Conservation (phyloP, 2,113 vertebrate species). For the Ictalurus punctatus region DNA sequence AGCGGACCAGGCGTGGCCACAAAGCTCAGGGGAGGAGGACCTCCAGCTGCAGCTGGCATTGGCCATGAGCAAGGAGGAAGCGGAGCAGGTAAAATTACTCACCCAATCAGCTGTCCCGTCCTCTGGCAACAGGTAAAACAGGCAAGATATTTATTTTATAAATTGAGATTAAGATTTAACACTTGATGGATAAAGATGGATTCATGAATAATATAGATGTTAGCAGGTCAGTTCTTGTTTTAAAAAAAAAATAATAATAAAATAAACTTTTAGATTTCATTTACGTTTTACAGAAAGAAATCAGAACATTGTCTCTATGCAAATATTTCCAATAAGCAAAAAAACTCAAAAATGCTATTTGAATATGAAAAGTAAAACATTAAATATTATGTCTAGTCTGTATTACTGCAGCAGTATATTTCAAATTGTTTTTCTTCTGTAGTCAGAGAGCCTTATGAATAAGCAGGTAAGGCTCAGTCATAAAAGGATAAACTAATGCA, state of each 20-base stretch:
- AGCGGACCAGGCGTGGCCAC: conserved; percentile 88
- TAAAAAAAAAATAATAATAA: not conserved
- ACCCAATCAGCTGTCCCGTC: conserved; percentile 25
- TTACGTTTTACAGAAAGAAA: not conserved
- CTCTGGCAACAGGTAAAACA: conserved; percentile 40
- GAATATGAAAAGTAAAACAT: not conserved
- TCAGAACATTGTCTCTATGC: not conserved
- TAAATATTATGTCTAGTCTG: not conserved
- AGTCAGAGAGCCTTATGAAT: not conserved
- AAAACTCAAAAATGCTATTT: not conserved
- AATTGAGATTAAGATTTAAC: not conserved
- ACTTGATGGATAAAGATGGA: not conserved
- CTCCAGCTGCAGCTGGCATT: conserved; percentile 88
- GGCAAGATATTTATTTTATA: not conserved
- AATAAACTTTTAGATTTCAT: not conserved
- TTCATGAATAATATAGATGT: not conserved
- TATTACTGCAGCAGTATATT: not conserved
- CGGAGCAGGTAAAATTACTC: conserved; percentile 82
- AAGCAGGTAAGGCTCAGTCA: not conserved
- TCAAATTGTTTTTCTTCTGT: not conserved
- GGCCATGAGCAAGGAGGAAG: conserved; percentile 94
- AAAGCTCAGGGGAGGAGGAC: conserved; percentile 90
- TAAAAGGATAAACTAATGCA: not conserved
- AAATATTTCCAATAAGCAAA: not conserved
- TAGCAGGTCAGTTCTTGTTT: not conserved